Conservation (phyloP, 2,888 invertebrate species). For the Chrysina gloriosa region DNA sequence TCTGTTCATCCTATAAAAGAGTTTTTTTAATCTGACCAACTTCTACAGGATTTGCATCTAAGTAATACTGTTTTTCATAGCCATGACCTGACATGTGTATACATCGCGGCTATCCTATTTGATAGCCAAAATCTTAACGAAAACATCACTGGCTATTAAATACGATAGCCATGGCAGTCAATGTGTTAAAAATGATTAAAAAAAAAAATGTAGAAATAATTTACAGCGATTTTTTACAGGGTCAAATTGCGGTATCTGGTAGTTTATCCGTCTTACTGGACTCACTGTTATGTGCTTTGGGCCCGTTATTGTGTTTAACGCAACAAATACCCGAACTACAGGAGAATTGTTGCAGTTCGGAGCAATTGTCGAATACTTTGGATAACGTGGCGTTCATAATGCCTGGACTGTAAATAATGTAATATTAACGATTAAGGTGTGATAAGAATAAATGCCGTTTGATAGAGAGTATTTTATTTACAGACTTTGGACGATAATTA, state of each 20-base stretch:
- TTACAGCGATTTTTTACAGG: conserved; percentile 67
- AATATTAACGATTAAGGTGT: background rate
- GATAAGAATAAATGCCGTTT: conserved; percentile 8
- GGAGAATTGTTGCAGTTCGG: conserved; percentile 70
- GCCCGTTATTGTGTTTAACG: conserved; percentile 87
- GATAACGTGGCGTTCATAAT: conserved; percentile 97
- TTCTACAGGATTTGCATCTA: too few relatives aligned
- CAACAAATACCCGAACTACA: conserved; percentile 84
- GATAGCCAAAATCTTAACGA: too few relatives aligned
- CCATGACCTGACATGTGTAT: too few relatives aligned
- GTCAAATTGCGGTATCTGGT: conserved; percentile 95
- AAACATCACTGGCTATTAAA: too few relatives aligned
- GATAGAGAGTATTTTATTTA: conserved; percentile 11
- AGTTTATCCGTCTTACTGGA: conserved; percentile 93
- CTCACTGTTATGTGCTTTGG: conserved; percentile 90
- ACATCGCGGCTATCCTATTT: too few relatives aligned
- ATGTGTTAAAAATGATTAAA: too few relatives aligned
- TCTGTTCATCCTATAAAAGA: too few relatives aligned
- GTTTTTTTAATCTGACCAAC: too few relatives aligned
- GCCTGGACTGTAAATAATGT: conserved; percentile 76
- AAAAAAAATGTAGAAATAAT: too few relatives aligned
- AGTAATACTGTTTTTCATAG: too few relatives aligned
- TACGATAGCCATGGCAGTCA: too few relatives aligned
- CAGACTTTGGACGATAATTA: background rate
- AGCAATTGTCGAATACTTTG: conserved; percentile 72